phyloP scores from a whole-genome alignment of 2,113 vertebrate genomes.

The Oryctolagus cuniculus region DNA sequence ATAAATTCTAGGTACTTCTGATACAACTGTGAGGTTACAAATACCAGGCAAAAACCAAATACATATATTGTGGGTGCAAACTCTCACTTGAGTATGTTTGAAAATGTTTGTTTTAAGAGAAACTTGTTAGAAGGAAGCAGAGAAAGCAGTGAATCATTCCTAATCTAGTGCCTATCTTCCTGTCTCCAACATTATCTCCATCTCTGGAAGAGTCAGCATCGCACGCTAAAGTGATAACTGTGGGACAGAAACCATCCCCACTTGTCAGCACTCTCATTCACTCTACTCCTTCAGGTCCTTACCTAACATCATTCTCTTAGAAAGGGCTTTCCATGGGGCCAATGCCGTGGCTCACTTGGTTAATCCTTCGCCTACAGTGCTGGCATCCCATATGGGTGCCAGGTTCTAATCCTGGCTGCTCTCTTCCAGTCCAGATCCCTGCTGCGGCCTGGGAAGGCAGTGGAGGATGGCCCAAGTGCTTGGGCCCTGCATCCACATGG shows the following conservation, averaged over 20 bases:
- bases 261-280: not conserved
- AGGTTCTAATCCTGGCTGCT: too few relatives aligned
- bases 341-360: too few relatives aligned
- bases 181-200: not conserved
- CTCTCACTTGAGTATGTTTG: not conserved
- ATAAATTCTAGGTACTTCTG: not conserved
- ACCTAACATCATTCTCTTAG: not conserved
- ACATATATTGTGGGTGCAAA: not conserved
- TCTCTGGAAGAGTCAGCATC: not conserved
- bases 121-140: not conserved
- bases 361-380: too few relatives aligned
- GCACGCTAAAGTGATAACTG: not conserved
- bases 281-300: not conserved
- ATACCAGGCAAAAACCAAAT: conserved; percentile 29
- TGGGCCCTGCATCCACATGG: too few relatives aligned
- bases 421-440: too few relatives aligned
- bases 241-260: not conserved
- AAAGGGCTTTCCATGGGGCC: not conserved
- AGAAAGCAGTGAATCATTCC: not conserved
- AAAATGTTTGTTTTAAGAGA: not conserved
- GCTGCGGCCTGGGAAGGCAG: too few relatives aligned
- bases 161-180: not conserved
- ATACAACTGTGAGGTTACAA: not conserved
- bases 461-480: too few relatives aligned
- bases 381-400: too few relatives aligned